These are phyloP conservation scores for Camponotus floridanus DNA, from an alignment of 1,140 invertebrate genomes.

Conservation along the genomic window DNA sequence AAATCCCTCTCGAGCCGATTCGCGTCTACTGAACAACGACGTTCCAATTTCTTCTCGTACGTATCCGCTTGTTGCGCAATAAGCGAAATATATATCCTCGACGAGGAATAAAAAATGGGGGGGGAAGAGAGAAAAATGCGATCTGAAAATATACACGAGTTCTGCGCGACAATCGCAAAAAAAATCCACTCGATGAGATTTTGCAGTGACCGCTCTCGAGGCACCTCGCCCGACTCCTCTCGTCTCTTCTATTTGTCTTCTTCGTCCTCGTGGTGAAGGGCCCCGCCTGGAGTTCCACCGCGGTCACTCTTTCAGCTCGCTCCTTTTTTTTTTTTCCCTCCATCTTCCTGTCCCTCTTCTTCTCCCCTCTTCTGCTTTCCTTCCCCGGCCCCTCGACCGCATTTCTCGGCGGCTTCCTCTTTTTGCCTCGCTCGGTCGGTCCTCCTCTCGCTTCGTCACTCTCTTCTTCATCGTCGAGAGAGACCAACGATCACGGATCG, in stretches of 20 bases:
- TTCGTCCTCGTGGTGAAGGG: conserved; percentile 65
- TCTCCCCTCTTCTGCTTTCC: not conserved
- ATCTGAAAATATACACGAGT: conserved; percentile 17
- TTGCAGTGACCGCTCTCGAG: conserved; percentile 43
- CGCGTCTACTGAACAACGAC: conserved; percentile 28
- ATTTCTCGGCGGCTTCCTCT: conserved; percentile 69
- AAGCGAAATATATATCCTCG: not conserved
- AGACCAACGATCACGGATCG: conserved; percentile 66
- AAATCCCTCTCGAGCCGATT: conserved; percentile 22
- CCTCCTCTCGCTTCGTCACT: conserved; percentile 70
- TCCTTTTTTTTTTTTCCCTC: conserved; percentile 45
- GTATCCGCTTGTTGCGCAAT: not conserved
- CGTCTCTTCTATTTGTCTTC: conserved; percentile 64
- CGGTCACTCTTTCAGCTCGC: conserved; percentile 63
- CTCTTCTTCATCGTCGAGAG: conserved; percentile 69
- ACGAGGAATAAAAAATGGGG: not conserved
- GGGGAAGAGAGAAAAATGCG: not conserved
- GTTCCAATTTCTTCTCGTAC: conserved; percentile 3
- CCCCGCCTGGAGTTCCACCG: conserved; percentile 62
- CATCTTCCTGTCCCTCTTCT: conserved; percentile 18
- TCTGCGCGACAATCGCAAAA: conserved; percentile 36
- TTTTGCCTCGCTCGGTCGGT: conserved; percentile 63
- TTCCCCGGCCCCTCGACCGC: conserved; percentile 41
- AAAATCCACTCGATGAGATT: conserved; percentile 44
- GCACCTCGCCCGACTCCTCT: conserved; percentile 56